These are phyloP conservation scores for Strix uralensis DNA, from an alignment of 2,113 vertebrate genomes.

Conservation along the genomic window DNA sequence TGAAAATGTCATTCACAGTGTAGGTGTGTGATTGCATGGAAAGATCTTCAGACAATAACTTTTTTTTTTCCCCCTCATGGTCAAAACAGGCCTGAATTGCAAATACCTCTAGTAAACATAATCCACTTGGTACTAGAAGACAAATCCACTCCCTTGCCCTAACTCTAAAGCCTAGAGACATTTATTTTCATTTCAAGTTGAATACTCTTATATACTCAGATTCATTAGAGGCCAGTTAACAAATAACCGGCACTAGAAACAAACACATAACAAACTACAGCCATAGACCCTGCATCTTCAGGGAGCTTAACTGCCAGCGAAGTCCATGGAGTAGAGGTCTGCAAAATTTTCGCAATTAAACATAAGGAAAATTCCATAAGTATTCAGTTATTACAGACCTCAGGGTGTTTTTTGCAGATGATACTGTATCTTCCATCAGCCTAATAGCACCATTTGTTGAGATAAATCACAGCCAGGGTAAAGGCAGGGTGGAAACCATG, in stretches of 20 bases:
- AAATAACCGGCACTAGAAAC: neutral
- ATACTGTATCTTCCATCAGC: too few relatives aligned
- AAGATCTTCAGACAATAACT: neutral
- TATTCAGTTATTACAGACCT: neutral
- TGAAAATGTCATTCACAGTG: accelerated
- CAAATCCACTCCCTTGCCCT: neutral
- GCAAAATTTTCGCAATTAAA: neutral
- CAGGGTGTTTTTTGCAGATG: neutral
- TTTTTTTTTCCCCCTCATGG: neutral
- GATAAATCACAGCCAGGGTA: neutral
- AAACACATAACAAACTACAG: neutral
- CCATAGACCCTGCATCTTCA: neutral
- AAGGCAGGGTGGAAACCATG: neutral
- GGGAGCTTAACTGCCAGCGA: neutral
- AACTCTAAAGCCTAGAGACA: neutral
- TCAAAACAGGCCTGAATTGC: neutral
- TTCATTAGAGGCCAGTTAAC: neutral
- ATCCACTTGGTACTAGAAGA: neutral
- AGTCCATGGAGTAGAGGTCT: neutral
- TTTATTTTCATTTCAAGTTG: neutral
- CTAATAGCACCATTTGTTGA: neutral
- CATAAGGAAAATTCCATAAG: neutral
- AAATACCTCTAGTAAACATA: neutral
- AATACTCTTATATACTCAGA: neutral
- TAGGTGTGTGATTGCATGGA: neutral